A percentile compares a stretch with the other conserved stretches of the same genome.
Conservation (phyloP, 2,888 invertebrate genomes). For the Epirrhoe alternata region DNA sequence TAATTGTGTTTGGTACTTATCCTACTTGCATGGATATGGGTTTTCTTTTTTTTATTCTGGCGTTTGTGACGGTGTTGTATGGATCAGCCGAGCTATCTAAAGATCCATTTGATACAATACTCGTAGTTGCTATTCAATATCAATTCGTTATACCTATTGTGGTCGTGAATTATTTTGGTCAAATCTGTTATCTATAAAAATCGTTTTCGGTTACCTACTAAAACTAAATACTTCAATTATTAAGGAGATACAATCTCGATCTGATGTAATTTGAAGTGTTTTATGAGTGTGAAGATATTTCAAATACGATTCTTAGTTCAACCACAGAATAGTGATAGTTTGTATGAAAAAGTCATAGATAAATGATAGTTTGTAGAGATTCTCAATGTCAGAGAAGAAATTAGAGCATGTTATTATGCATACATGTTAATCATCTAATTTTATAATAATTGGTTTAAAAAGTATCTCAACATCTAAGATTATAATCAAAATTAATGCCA, state of each 20-base stretch:
- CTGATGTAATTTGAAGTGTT: constrained; percentile 33
- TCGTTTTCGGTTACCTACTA: too few species aligned
- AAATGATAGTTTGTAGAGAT: background rate
- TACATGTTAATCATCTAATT: background rate
- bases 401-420: constrained; percentile 3
- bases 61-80: too few species aligned
- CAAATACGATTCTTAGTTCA: constrained; percentile 9
- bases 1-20: background rate
- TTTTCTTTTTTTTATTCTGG: too few species aligned
- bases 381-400: background rate
- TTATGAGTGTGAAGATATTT: constrained; percentile 19
- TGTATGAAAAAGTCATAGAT: background rate
- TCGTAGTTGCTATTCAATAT: too few species aligned
- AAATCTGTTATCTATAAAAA: too few species aligned
- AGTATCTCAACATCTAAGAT: background rate
- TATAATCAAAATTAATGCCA: background rate
- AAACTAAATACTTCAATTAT: constrained; percentile 30
- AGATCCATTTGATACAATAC: too few species aligned
- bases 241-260: constrained; percentile 35
- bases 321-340: constrained; percentile 6
- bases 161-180: too few species aligned
- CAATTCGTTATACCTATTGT: too few species aligned
- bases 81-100: too few species aligned
- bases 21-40: too few species aligned
- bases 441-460: background rate